phyloP scores from a whole-genome alignment of 2,113 vertebrate genomes.

The Arenaria interpres region DNA sequence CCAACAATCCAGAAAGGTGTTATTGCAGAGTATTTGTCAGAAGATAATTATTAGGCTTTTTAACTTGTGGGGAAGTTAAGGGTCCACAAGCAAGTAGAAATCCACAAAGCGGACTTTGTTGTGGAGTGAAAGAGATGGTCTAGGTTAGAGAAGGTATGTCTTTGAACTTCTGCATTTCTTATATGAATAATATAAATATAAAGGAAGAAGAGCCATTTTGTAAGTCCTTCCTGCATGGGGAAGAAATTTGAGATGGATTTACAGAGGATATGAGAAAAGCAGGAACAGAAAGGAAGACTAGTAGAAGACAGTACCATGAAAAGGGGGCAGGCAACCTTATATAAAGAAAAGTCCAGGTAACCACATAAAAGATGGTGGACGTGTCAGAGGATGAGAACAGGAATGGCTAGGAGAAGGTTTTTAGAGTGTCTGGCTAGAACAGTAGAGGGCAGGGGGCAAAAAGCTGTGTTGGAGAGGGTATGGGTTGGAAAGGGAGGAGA shows the following conservation, averaged over 20 bases:
- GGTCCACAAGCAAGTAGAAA: not conserved
- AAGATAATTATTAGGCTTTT: not conserved
- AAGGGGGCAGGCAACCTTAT: not conserved
- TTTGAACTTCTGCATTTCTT: not conserved
- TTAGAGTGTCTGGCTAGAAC: not conserved
- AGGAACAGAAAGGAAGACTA: not conserved
- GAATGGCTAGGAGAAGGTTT: not conserved
- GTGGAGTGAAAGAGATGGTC: not conserved
- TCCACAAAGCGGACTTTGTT: not conserved
- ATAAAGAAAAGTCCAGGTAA: not conserved
- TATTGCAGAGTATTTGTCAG: not conserved
- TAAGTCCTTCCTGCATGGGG: not conserved
- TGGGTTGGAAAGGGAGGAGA: not conserved
- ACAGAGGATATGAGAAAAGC: not conserved
- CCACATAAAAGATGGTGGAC: rapidly evolving
- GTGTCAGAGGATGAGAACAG: not conserved
- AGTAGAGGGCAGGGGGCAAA: not conserved
- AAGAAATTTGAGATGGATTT: not conserved
- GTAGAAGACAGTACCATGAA: not conserved
- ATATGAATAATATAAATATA: not conserved
- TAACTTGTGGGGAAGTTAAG: not conserved
- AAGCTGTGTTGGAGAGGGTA: not conserved
- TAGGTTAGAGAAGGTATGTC: not conserved
- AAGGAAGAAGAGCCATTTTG: not conserved
- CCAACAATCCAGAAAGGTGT: not conserved